Conservation (phyloP, 2,888 invertebrate genomes). For the Cheilosia urbana region DNA sequence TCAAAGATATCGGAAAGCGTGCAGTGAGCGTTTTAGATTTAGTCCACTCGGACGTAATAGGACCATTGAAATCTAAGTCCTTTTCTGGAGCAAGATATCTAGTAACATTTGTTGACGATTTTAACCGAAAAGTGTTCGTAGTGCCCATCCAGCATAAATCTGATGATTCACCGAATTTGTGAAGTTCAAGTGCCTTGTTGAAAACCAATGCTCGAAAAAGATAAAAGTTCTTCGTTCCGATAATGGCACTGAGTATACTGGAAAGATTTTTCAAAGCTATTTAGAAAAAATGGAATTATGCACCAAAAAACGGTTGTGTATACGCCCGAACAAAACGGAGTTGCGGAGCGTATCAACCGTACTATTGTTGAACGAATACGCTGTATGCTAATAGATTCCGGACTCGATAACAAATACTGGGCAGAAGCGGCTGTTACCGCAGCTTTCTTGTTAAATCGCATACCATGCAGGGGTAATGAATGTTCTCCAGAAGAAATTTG, state of each 20-base stretch:
- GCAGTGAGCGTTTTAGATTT: slow-evolving; percentile 77
- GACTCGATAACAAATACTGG: slow-evolving; percentile 30
- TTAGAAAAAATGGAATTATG: slow-evolving; percentile 75
- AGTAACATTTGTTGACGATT: slow-evolving; percentile 80
- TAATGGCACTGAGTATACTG: slow-evolving; percentile 68
- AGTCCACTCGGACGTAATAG: slow-evolving; percentile 80
- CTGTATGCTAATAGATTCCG: slow-evolving; percentile 64
- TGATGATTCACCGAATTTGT: slow-evolving; percentile 70
- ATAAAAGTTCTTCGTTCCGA: too few species aligned
- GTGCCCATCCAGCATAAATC: slow-evolving; percentile 67
- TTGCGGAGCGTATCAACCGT: slow-evolving; percentile 71
- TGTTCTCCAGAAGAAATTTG: slow-evolving; percentile 60
- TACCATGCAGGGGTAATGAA: background rate
- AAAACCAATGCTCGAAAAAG: slow-evolving; percentile 73
- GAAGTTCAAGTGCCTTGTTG: slow-evolving; percentile 69
- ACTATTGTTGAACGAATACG: slow-evolving; percentile 69
- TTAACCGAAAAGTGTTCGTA: slow-evolving; percentile 49
- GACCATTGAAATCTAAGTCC: slow-evolving; percentile 79
- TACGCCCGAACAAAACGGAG: slow-evolving; percentile 76
- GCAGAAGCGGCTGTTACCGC: slow-evolving; percentile 18
- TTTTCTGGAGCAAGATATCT: slow-evolving; percentile 79
- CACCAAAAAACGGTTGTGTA: slow-evolving; percentile 74
- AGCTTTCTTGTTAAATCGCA: background rate
- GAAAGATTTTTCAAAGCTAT: slow-evolving; percentile 18
- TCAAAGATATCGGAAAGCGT: slow-evolving; percentile 64